Evolutionary conservation across 2,797 vertebrate species (phyloP).

Genomic region (Jordanella pulchra): DNA sequence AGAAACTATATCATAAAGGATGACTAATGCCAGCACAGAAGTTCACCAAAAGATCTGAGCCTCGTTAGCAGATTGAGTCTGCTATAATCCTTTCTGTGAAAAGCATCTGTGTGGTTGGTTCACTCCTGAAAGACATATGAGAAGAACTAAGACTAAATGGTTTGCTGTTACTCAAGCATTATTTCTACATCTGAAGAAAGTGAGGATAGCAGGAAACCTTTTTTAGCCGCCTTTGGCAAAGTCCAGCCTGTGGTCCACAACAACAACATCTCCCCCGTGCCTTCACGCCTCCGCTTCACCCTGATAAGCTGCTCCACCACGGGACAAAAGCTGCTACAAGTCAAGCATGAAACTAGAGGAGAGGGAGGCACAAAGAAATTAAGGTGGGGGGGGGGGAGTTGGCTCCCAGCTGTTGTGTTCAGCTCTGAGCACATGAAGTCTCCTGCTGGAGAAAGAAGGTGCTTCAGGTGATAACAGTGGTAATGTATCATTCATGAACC

Average conservation of each 20-base stretch:
- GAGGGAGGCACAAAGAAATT: conserved; percentile 64
- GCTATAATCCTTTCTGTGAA: no score
- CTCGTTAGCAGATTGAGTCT: no score
- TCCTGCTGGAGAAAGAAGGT: conserved; percentile 33
- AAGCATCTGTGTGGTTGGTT: no score
- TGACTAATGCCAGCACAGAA: no score
- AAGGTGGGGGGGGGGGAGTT: conserved; percentile 63
- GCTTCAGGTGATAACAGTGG: conserved; percentile 38
- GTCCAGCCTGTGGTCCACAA: conserved; percentile 33
- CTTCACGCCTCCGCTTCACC: conserved; percentile 17
- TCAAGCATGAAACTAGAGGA: conserved; percentile 75
- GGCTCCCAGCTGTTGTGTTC: conserved; percentile 78
- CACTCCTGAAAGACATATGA: no score
- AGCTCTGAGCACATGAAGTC: conserved; percentile 32
- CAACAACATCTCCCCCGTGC: conserved; percentile 7
- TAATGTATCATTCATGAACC: conserved; percentile 35
- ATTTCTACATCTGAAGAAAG: conserved; percentile 68
- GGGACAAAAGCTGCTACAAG: conserved; percentile 77
- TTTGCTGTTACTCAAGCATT: conserved; percentile 57
- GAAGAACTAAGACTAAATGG: no score
- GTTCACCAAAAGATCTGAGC: no score
- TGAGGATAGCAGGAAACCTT: conserved; percentile 45
- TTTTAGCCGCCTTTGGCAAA: conserved; percentile 23
- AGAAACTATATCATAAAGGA: no score
- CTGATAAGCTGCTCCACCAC: conserved; percentile 53